These are phyloP conservation scores for Hipposideros larvatus DNA, from an alignment of 2,797 vertebrate species.

Conservation along the genomic window DNA sequence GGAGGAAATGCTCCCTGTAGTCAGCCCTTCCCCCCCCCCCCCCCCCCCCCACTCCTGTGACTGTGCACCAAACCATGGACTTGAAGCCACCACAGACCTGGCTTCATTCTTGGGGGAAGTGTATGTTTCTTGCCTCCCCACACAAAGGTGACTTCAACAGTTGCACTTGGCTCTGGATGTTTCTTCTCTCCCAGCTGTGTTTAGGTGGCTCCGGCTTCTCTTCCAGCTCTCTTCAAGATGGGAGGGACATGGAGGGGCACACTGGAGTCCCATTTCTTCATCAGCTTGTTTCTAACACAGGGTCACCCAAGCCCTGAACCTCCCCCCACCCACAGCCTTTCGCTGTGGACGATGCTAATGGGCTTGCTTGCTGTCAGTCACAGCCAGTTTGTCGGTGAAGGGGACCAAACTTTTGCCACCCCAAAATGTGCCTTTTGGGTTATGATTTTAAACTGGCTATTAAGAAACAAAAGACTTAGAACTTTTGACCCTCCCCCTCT, in stretches of 20 bases:
- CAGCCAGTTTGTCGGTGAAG: slow-evolving; percentile 74
- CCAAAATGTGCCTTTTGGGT: background rate
- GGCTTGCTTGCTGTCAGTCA: slow-evolving; percentile 87
- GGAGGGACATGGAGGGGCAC: background rate
- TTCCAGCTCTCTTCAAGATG: slow-evolving; percentile 71
- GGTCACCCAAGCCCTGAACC: slow-evolving; percentile 83
- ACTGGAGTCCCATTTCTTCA: slow-evolving; percentile 81
- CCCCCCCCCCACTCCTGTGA: background rate
- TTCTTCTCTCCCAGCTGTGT: slow-evolving; percentile 73
- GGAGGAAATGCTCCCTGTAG: background rate
- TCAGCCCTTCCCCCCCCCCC: background rate
- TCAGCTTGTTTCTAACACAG: slow-evolving; percentile 83
- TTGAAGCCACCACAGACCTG: slow-evolving; percentile 55
- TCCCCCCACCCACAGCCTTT: slow-evolving; percentile 56
- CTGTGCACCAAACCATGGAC: background rate
- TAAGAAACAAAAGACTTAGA: background rate
- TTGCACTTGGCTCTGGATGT: slow-evolving; percentile 64
- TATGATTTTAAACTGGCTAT: background rate
- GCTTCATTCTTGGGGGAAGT: slow-evolving; percentile 32
- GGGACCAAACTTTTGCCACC: background rate
- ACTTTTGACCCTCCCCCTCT: no score
- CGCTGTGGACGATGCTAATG: slow-evolving; percentile 80
- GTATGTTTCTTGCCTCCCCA: background rate
- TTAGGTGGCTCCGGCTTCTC: slow-evolving; percentile 68
- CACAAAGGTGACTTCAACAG: slow-evolving; percentile 74